Percentiles rank a stretch among this genome's conserved stretches.
These are phyloP conservation scores for Pocillopora grandis DNA, from an alignment of 92 coral and sea anemone genomes.

Conservation along the genomic window DNA sequence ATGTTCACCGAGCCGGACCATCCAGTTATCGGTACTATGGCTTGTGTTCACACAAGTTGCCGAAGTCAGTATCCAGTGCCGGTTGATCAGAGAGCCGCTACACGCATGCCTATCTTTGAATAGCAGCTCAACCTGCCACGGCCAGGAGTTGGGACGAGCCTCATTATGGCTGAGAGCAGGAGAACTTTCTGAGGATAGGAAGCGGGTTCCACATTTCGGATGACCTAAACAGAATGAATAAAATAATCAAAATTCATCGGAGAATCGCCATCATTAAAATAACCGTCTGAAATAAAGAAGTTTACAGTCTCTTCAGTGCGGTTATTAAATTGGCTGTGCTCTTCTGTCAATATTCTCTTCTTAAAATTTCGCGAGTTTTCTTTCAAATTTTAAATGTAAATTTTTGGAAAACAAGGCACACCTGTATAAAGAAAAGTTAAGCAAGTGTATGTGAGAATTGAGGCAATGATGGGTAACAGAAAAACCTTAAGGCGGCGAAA, in stretches of 20 bases:
- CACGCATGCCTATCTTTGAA: slow-evolving; percentile 70
- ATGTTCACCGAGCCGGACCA: slow-evolving; percentile 76
- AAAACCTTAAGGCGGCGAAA: too few species aligned
- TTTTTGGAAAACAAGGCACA: too few species aligned
- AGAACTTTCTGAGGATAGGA: slow-evolving; percentile 29
- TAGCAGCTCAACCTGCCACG: slow-evolving; percentile 92
- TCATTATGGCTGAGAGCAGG: slow-evolving; percentile 81
- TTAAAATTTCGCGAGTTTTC: too few species aligned
- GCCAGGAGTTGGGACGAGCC: slow-evolving; percentile 94
- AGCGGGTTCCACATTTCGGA: slow-evolving; percentile 67
- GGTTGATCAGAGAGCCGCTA: slow-evolving; percentile 80
- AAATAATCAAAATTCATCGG: not conserved
- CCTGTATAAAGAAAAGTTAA: too few species aligned
- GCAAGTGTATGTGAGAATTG: too few species aligned
- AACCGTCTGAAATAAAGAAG: too few species aligned
- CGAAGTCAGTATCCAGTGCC: slow-evolving; percentile 82
- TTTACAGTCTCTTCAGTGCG: too few species aligned
- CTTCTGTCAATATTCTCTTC: too few species aligned
- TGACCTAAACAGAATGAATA: slow-evolving; percentile 23
- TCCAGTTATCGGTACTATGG: slow-evolving; percentile 60
- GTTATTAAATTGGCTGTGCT: too few species aligned
- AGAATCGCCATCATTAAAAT: not conserved
- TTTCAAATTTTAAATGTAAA: too few species aligned
- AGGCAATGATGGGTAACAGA: too few species aligned
- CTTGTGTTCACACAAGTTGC: slow-evolving; percentile 68